A percentile compares a stretch with the other conserved stretches of the same genome.
These are phyloP conservation scores for Noctua janthe DNA, from an alignment of 2,888 invertebrate species.

Conservation along the genomic window DNA sequence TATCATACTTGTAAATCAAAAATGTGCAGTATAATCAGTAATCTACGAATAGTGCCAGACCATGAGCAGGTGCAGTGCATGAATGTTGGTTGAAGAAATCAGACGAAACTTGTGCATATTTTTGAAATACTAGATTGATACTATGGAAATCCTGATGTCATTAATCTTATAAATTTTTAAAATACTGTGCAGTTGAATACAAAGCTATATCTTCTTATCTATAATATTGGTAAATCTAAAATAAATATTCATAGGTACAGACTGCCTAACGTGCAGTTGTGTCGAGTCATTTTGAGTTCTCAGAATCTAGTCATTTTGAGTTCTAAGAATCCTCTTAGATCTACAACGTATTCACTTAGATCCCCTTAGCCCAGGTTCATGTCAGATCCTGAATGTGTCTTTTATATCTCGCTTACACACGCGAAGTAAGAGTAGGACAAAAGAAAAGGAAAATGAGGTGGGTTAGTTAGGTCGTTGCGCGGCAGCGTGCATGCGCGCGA, in stretches of 20 bases:
- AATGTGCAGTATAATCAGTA: slow-evolving; percentile 12
- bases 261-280: not conserved
- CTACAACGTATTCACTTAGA: not conserved
- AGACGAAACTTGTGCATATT: not conserved
- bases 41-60: not conserved
- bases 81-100: not conserved
- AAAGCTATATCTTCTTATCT: not conserved
- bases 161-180: slow-evolving; percentile 28
- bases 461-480: slow-evolving; percentile 71
- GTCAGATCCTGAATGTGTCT: not conserved
- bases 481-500: slow-evolving; percentile 90
- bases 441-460: not conserved
- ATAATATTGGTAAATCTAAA: slow-evolving; percentile 12
- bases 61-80: not conserved
- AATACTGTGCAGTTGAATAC: slow-evolving; percentile 45
- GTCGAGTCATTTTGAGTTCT: not conserved
- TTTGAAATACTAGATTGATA: slow-evolving; percentile 21
- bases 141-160: not conserved
- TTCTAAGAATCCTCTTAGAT: not conserved
- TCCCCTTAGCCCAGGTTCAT: not conserved
- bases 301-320: not conserved
- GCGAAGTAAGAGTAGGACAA: not conserved
- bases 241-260: not conserved
- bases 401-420: not conserved
- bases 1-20: slow-evolving; percentile 27